Evolutionary conservation across 2,797 vertebrate genomes (phyloP).

Genomic region (Danio kyathit): DNA sequence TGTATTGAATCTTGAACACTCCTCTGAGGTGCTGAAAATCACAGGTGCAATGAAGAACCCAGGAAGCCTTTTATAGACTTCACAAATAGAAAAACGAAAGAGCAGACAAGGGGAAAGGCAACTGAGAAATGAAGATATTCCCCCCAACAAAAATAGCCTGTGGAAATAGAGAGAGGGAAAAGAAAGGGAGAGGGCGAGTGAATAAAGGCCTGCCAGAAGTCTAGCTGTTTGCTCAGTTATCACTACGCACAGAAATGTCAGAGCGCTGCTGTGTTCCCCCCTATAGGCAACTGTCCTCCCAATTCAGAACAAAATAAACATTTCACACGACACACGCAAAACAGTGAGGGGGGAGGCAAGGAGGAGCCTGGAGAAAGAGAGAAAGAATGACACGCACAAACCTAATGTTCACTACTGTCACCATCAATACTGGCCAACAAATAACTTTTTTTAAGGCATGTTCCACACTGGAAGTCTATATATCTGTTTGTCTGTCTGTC

Average conservation of each 20-base stretch:
- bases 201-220: constrained; percentile 66
- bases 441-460: not conserved
- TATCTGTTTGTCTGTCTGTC: too few species aligned
- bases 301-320: constrained; percentile 35
- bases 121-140: constrained; percentile 42
- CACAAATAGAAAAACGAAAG: constrained; percentile 18
- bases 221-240: constrained; percentile 71
- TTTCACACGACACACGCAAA: constrained; percentile 34
- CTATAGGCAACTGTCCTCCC: constrained; percentile 68
- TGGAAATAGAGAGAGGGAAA: constrained; percentile 34
- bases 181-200: constrained; percentile 20
- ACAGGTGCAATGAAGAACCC: constrained; percentile 15
- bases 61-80: constrained; percentile 17
- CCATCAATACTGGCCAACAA: not conserved
- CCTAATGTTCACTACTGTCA: not conserved
- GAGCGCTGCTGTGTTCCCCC: constrained; percentile 70
- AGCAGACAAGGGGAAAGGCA: constrained; percentile 25
- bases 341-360: not conserved
- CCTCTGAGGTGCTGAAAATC: constrained; percentile 23
- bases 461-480: too few species aligned
- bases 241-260: constrained; percentile 78
- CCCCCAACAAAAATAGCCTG: constrained; percentile 41
- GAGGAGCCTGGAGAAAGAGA: not conserved
- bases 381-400: not conserved
- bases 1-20: not conserved